Base-by-base conservation (phyloP, 1,140 invertebrate genomes). In the Drosophila micromelanica region DNA sequence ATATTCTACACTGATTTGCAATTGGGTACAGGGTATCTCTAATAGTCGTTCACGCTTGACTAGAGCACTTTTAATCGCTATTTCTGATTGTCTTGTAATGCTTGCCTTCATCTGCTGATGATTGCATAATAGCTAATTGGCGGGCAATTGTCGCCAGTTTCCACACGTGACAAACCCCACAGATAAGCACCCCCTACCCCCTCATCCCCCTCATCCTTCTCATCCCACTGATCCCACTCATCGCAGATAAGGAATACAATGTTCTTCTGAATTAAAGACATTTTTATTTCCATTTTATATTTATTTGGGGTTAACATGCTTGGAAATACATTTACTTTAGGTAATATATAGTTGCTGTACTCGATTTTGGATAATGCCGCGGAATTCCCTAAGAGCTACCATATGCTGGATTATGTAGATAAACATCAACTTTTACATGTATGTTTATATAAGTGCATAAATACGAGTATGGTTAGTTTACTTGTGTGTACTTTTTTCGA, bases 271-370 rank as follows among this genome's bases (percentile, higher is more conserved):
- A 42, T 54, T 61, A n/a, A 42, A 37, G 32, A 42, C 35, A 49
- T 8, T 60, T 52, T 60, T 68, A 75, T 65, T 69, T 45, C 32
- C 32, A 35, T 72, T 76, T 59, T 75, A 70, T 87, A 72, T 78
- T 86, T 62, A 17, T 74, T 86, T 63, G 61, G 73, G 51, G n/a
- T 87, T 82, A 87, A 86, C 77, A 87, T 86, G 75, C 75, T 69
- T 67, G 75, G 51, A 81, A 56, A 81, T 76, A 85, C 76, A 86
- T 65, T 69, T 56, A 69, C 37, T 48, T 48, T 55, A 73, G 38
- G 63, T 57, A 57, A 68, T 65, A 65, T 65, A 62, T 65, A 76
- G 63, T 46, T 67, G 49, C 43, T 5, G 46, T 43, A 35, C 49
- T n/a, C 13, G 23, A 42, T 27, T 64, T 65, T 43, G 65, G 56